phyloP scores from a whole-genome alignment of 1,140 invertebrate genomes.

The Drosophila equinoxialis region DNA sequence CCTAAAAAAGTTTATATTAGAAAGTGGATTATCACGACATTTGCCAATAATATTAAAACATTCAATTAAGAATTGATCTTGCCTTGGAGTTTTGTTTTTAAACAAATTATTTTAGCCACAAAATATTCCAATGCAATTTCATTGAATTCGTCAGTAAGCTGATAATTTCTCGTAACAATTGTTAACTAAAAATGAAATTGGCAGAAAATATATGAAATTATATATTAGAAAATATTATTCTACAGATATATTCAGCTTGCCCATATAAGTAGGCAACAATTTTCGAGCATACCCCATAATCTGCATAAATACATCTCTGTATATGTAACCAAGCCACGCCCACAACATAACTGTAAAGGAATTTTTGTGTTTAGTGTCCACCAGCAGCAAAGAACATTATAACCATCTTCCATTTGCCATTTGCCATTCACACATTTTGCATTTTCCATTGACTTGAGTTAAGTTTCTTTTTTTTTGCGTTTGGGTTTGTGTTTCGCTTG shows the following conservation, averaged over 20 bases:
- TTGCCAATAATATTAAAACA: too few relatives aligned
- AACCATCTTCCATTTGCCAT: conserved; percentile 9
- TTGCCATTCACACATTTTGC: conserved; percentile 7
- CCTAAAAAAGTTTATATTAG: too few relatives aligned
- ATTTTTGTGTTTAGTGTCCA: neutral
- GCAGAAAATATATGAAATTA: too few relatives aligned
- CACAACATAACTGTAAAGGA: neutral
- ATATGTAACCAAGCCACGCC: neutral
- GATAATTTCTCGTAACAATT: too few relatives aligned
- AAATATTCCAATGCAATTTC: too few relatives aligned
- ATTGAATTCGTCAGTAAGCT: too few relatives aligned
- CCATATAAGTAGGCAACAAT: too few relatives aligned
- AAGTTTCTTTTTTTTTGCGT: conserved; percentile 12
- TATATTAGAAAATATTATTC: neutral
- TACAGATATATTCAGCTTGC: neutral
- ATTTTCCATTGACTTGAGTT: conserved; percentile 63
- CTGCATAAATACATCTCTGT: neutral
- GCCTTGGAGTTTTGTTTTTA: too few relatives aligned
- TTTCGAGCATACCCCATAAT: conserved; percentile 10
- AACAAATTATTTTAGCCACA: neutral
- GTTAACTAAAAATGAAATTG: too few relatives aligned
- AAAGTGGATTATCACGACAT: too few relatives aligned
- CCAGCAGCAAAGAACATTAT: neutral
- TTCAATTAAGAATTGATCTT: too few relatives aligned
- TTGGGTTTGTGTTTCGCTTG: conserved; percentile 32